Conservation (phyloP, 2,888 invertebrate genomes). For the Torymus aiolomorphi region DNA sequence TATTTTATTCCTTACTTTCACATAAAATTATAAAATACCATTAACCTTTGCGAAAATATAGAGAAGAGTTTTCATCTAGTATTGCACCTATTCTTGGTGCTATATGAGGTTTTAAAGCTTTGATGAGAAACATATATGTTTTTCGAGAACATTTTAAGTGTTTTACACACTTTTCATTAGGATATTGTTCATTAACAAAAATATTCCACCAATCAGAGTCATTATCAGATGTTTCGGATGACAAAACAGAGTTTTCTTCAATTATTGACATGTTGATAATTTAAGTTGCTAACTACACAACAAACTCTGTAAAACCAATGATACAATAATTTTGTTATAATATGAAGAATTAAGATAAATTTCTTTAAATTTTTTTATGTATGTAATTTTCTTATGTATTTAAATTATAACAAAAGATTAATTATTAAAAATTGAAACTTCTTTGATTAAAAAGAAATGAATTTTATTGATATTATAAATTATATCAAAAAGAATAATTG, state of each 20-base stretch:
- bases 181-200: conserved; percentile 61
- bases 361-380: too few species aligned
- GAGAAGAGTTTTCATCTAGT: conserved; percentile 37
- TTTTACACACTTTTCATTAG: conserved; percentile 58
- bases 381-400: too few species aligned
- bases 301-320: not conserved
- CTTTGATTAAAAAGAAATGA: too few species aligned
- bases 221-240: not conserved
- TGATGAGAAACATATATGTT: conserved; percentile 61
- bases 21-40: not conserved
- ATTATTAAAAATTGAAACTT: too few species aligned
- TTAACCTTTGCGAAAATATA: conserved; percentile 47
- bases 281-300: not conserved
- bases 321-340: not conserved
- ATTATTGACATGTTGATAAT: conserved; percentile 21
- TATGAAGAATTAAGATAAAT: too few species aligned
- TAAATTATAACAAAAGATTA: too few species aligned
- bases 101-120: conserved; percentile 58
- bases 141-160: conserved; percentile 63
- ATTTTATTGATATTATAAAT: too few species aligned
- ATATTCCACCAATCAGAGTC: conserved; percentile 61
- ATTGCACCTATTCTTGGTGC: conserved; percentile 57
- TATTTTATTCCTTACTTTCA: not conserved
- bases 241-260: conserved; percentile 8
- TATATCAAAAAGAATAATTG: too few species aligned